A percentile compares a stretch with the other conserved stretches of the same genome.
Evolutionary conservation across 2,888 invertebrate genomes (phyloP).

Genomic region (Tuberolachnus salignus): DNA sequence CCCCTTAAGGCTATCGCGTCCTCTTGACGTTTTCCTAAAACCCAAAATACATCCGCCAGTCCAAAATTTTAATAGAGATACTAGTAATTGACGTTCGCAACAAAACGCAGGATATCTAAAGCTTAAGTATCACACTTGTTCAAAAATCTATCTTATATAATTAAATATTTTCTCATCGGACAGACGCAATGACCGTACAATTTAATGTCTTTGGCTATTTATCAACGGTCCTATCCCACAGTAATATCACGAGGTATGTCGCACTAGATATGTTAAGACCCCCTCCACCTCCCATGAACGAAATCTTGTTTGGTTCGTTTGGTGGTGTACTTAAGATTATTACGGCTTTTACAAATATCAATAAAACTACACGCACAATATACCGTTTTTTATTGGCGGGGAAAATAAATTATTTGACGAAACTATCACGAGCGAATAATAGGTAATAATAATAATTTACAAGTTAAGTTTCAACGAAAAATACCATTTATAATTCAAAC

Average conservation of each 20-base stretch:
- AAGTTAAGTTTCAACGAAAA: no score
- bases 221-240: slow-evolving; percentile 18
- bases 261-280: slow-evolving; percentile 3
- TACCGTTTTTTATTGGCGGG: no score
- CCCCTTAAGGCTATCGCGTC: no score
- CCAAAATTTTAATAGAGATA: no score
- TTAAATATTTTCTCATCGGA: slow-evolving; percentile 2
- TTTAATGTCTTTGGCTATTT: slow-evolving; percentile 18
- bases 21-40: no score
- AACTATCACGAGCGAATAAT: no score
- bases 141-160: slow-evolving; percentile 27
- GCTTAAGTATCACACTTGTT: neutral
- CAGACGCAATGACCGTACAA: slow-evolving; percentile 22
- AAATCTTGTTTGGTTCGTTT: slow-evolving; percentile 38
- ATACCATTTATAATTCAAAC: no score
- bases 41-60: no score
- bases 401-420: slow-evolving; percentile 16
- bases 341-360: slow-evolving; percentile 18
- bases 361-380: slow-evolving; percentile 11
- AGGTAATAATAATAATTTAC: no score
- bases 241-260: neutral
- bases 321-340: neutral
- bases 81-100: neutral
- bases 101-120: neutral
- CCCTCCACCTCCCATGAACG: slow-evolving; percentile 35